These are phyloP conservation scores for Archocentrus centrarchus DNA, from an alignment of 2,113 vertebrate species.

Conservation along the genomic window DNA sequence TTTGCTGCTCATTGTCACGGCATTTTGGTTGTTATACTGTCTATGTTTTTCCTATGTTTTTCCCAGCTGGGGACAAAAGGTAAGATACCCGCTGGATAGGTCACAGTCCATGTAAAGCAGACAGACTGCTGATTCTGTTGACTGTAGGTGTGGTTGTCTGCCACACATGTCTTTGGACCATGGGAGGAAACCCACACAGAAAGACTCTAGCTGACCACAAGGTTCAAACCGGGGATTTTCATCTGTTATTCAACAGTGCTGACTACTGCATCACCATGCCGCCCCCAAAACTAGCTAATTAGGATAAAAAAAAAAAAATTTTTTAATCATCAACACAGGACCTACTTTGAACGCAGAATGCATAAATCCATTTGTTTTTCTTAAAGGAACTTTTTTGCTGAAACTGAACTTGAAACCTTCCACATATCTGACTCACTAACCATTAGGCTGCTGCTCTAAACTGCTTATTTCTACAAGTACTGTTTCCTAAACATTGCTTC, in stretches of 20 bases:
- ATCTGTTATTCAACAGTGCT: too few species aligned
- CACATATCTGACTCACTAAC: neutral
- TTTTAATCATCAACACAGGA: neutral
- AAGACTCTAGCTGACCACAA: too few species aligned
- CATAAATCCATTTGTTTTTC: neutral
- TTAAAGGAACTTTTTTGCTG: neutral
- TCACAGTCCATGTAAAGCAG: neutral
- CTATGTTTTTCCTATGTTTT: neutral
- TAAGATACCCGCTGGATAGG: neutral
- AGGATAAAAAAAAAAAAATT: too few species aligned
- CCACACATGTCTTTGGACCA: fast-evolving
- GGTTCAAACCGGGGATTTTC: neutral
- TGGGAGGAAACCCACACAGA: neutral
- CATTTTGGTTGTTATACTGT: neutral
- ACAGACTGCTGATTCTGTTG: neutral
- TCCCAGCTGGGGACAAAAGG: neutral
- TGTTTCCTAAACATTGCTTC: neutral
- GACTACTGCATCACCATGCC: neutral
- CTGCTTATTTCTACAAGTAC: conserved; percentile 22
- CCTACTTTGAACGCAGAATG: neutral
- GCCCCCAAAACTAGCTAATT: neutral
- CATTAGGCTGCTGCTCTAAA: conserved; percentile 2
- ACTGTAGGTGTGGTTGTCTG: neutral
- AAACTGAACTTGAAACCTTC: neutral
- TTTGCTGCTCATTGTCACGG: too few species aligned